Evolutionary conservation across 2,888 invertebrate species (phyloP), one percentile per base, ranked within the genome.

Genomic region (Drosophila limbata): DNA sequence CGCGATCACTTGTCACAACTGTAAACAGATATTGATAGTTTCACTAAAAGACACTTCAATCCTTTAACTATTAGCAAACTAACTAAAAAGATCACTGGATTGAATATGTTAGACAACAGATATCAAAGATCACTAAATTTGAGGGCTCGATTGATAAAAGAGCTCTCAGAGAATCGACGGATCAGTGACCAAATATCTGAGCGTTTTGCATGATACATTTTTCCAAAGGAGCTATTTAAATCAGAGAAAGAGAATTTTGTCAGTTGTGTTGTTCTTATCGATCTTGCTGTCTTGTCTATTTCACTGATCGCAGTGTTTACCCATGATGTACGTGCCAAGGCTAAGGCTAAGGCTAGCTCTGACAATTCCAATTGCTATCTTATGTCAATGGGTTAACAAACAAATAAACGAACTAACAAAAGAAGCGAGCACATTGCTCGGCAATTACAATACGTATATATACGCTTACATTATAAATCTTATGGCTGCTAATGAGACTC

Each of bases 401-500:
- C 51, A 72, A 50, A 56, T 56, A 60, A 77, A 68, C 45, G 56
- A 73, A 42, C 69, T 47, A 64, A 76, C 74, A 78, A 78, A 76
- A 73, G 63, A 75, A 67, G 37, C 53, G 39, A 50, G 60, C 42
- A 60, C 21, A 48, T 37, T 37, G 61, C 52, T 44, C 42, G 52
- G 15, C 42, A 51, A 60, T 50, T 45, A 45, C 42, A 45, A 61
- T 52, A 52, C 35, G 39, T 31, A 44, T 25, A 25, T 6, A n/a
- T 39, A 17, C 28, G 45, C 45, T 57, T 57, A 57, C 45, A 84
- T 77, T 72, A 77, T 74, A 81, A 72, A 79, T 78, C 79, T 81
- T 75, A 72, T 78, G 62, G 47, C 70, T 69, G 65, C 77, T 79
- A 78, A 78, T 77, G 77, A 79, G 79, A 37, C 69, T 76, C 76